Evolutionary conservation across 2,888 invertebrate species (phyloP).

Genomic region (Leucophenga maculata): DNA sequence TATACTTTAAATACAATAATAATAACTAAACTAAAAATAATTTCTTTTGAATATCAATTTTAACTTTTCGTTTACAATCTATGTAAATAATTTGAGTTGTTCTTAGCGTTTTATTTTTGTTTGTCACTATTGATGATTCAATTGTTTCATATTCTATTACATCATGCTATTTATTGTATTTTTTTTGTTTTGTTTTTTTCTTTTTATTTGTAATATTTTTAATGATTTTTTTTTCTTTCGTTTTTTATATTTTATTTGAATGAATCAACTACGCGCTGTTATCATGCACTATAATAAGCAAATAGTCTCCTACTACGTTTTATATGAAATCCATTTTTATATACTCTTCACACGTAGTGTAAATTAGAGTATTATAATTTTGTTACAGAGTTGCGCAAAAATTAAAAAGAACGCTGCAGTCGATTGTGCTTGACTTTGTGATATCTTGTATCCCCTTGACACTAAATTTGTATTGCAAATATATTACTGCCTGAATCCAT

Average conservation of each 20-base stretch:
- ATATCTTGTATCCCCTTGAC: too few species aligned
- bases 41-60: constrained; percentile 25
- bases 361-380: too few species aligned
- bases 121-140: constrained; percentile 12
- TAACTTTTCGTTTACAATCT: constrained; percentile 18
- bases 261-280: constrained; percentile 13
- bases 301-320: constrained; percentile 4
- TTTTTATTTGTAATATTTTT: background rate
- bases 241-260: background rate
- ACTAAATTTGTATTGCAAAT: too few species aligned
- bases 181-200: too few species aligned
- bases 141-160: constrained; percentile 1
- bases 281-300: constrained; percentile 8
- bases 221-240: constrained; percentile 1
- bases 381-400: too few species aligned
- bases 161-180: background rate
- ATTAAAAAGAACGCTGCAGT: too few species aligned
- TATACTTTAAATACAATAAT: constrained; percentile 3
- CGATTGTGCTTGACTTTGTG: too few species aligned
- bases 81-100: constrained; percentile 20
- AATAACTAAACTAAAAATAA: too few species aligned
- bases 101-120: background rate
- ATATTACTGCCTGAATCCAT: too few species aligned
- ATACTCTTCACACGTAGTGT: background rate
- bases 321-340: constrained; percentile 6